These are phyloP conservation scores for Merluccius polli DNA, from an alignment of 2,797 vertebrate species.

Conservation along the genomic window DNA sequence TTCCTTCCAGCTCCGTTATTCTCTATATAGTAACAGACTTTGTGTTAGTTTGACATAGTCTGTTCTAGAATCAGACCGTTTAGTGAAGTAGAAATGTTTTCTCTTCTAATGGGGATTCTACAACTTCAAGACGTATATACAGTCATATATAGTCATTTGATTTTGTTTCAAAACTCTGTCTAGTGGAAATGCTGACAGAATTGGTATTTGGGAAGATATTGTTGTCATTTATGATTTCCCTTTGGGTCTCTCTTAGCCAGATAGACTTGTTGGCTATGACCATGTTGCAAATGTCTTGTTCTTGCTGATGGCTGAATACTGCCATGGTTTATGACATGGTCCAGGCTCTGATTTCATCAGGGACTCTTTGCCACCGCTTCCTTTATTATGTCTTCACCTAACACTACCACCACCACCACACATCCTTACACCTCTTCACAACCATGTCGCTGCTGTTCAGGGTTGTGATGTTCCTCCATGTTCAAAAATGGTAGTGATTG, in stretches of 20 bases:
- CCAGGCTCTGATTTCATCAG: not conserved
- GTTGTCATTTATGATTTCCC: not conserved
- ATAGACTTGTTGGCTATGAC: not conserved
- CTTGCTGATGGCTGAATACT: constrained; percentile 2
- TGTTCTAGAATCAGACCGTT: not conserved
- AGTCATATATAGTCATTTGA: not conserved
- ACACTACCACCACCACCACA: not conserved
- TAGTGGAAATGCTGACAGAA: not conserved
- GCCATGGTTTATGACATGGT: not conserved
- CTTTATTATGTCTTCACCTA: too few relatives aligned
- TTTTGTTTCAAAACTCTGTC: not conserved
- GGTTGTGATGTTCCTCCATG: too few relatives aligned
- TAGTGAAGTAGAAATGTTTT: constrained; percentile 6
- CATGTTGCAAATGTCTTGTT: constrained; percentile 1
- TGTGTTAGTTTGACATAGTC: not conserved
- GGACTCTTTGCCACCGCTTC: too few relatives aligned
- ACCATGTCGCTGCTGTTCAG: not conserved
- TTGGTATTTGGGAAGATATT: not conserved
- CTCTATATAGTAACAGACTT: not conserved
- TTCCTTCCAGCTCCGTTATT: not conserved
- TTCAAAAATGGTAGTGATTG: constrained; percentile 1
- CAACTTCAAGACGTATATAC: not conserved
- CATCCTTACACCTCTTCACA: not conserved
- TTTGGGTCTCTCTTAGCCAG: not conserved
- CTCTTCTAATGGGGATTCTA: not conserved